Evolutionary conservation across 2,888 invertebrate genomes (phyloP).

Genomic region (Dynastes tityus): DNA sequence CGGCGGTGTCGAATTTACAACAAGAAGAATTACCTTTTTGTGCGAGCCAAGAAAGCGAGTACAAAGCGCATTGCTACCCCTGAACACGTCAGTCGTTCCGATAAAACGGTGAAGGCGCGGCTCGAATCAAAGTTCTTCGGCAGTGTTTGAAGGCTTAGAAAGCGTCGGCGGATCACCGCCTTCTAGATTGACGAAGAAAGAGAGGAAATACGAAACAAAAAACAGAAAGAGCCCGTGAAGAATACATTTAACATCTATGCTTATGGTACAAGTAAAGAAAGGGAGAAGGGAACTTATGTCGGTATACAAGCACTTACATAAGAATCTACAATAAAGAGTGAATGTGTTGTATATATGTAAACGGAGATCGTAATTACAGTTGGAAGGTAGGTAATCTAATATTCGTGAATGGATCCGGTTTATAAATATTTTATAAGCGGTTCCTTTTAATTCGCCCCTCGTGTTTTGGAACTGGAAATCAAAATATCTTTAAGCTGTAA

Average conservation of each 20-base stretch:
- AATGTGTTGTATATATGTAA: conserved; percentile 40
- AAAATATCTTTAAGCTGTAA: conserved; percentile 34
- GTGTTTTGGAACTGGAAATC: conserved; percentile 41
- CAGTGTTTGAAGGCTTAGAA: conserved; percentile 37
- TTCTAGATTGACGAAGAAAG: conserved; percentile 22
- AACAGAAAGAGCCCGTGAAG: conserved; percentile 5
- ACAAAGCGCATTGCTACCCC: conserved; percentile 14
- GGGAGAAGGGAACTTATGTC: not conserved
- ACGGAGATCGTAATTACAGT: conserved; percentile 48
- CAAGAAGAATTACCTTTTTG: conserved; percentile 30
- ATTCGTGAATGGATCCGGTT: conserved; percentile 48
- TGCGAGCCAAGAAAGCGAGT: not conserved
- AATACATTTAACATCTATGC: conserved; percentile 30
- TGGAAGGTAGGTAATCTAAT: conserved; percentile 47
- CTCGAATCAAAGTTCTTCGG: conserved; percentile 40
- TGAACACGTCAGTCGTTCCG: conserved; percentile 29
- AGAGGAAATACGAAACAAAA: conserved; percentile 21
- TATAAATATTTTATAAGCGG: conserved; percentile 50
- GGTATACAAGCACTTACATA: not conserved
- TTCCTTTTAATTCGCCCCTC: conserved; percentile 41
- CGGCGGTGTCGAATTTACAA: conserved; percentile 41
- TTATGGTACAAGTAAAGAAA: not conserved
- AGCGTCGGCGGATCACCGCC: conserved; percentile 45
- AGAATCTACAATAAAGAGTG: conserved; percentile 4
- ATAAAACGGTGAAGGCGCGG: conserved; percentile 38